Conservation (phyloP, 1,140 invertebrate species). For the Scaptomyza hsui region DNA sequence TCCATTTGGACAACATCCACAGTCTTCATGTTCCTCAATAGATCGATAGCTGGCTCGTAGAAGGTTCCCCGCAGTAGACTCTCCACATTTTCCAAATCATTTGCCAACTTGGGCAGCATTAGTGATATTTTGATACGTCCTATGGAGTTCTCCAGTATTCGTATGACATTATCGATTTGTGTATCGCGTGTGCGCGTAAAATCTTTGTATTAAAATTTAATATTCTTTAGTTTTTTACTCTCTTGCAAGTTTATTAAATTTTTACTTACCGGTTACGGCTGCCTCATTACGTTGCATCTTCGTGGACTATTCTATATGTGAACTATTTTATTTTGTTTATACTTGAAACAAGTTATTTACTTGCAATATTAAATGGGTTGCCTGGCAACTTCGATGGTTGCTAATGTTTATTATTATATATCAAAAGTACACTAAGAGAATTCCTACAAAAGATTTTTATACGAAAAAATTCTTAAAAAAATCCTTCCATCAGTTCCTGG, state of each 20-base stretch:
- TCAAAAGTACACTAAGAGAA: background rate
- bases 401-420: background rate
- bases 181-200: conserved; percentile 25
- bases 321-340: background rate
- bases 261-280: background rate
- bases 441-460: too few relatives aligned
- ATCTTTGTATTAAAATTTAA: conserved; percentile 1
- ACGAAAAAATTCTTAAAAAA: too few relatives aligned
- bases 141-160: conserved; percentile 28
- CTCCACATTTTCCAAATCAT: conserved; percentile 24
- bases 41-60: conserved; percentile 31
- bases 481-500: too few relatives aligned
- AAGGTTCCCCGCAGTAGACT: conserved; percentile 10
- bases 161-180: conserved; percentile 43
- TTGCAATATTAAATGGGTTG: conserved; percentile 27
- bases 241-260: background rate
- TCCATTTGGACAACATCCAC: conserved; percentile 1
- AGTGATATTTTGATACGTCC: conserved; percentile 55
- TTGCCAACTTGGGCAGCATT: conserved; percentile 46
- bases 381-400: conserved; percentile 31
- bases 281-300: conserved; percentile 4
- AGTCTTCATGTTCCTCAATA: conserved; percentile 22
- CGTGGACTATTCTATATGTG: background rate
- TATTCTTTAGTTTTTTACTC: background rate
- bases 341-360: background rate